These are phyloP conservation scores for Poecilia picta DNA, from an alignment of 2,797 vertebrate species.

Conservation along the genomic window DNA sequence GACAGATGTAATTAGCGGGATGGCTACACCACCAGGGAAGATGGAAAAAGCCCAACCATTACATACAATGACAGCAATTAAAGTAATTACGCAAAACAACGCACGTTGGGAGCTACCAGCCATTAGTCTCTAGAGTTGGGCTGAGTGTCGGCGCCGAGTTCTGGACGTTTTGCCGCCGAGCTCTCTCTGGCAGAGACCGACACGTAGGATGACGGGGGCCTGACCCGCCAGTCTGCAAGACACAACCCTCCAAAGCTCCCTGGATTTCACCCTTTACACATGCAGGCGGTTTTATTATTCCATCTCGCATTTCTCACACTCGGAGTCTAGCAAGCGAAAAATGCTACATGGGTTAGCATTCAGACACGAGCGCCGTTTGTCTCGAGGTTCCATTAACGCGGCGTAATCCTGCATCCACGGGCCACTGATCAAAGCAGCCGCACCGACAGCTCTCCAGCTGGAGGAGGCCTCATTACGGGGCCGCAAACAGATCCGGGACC, in stretches of 20 bases:
- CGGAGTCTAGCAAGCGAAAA: constrained; percentile 8
- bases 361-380: constrained; percentile 12
- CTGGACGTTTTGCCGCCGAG: constrained; percentile 60
- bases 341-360: constrained; percentile 2
- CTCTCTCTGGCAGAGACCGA: constrained; percentile 53
- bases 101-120: constrained; percentile 73
- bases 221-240: constrained; percentile 32
- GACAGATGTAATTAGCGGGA: constrained; percentile 76
- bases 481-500: constrained; percentile 42
- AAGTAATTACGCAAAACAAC: constrained; percentile 79
- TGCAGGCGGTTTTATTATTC: constrained; percentile 9
- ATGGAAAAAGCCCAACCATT: constrained; percentile 76
- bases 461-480: constrained; percentile 66
- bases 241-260: constrained; percentile 25
- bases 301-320: constrained; percentile 38
- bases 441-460: constrained; percentile 64
- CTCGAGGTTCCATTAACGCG: constrained; percentile 57
- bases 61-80: constrained; percentile 78
- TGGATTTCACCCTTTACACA: constrained; percentile 33
- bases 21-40: constrained; percentile 69
- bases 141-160: constrained; percentile 60
- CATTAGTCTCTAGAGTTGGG: constrained; percentile 70
- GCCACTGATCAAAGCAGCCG: constrained; percentile 70
- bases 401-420: constrained; percentile 60
- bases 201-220: constrained; percentile 34